Conservation (phyloP, 2,113 vertebrate species). For the Poeciliopsis prolifica region DNA sequence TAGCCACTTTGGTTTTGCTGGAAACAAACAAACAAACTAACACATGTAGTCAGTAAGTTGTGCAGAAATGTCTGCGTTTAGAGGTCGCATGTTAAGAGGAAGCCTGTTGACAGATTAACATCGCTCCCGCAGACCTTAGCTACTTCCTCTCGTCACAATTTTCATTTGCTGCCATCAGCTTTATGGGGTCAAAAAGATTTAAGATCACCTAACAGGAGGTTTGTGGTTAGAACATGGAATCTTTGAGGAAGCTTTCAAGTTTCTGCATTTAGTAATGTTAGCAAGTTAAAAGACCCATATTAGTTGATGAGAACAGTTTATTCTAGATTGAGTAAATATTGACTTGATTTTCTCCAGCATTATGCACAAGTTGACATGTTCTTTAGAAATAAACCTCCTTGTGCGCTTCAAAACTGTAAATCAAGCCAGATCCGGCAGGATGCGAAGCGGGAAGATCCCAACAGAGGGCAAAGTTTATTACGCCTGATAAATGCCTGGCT, state of each 20-base stretch:
- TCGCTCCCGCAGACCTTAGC: slow-evolving; percentile 56
- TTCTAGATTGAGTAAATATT: not conserved
- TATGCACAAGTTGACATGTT: slow-evolving; percentile 1
- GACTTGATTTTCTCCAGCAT: slow-evolving; percentile 2
- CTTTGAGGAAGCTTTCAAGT: not conserved
- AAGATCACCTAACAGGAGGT: slow-evolving; percentile 43
- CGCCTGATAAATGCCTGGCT: slow-evolving; percentile 55
- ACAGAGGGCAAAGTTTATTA: slow-evolving; percentile 51
- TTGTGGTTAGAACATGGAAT: slow-evolving; percentile 39
- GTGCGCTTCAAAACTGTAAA: slow-evolving; percentile 32
- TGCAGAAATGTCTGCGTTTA: slow-evolving; percentile 12
- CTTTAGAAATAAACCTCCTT: slow-evolving; percentile 19
- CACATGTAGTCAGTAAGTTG: not conserved
- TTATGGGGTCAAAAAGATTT: slow-evolving; percentile 46
- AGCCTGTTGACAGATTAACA: slow-evolving; percentile 59
- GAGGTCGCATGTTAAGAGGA: slow-evolving; percentile 54
- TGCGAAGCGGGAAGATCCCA: slow-evolving; percentile 23
- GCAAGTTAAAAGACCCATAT: not conserved
- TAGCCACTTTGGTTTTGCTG: not conserved
- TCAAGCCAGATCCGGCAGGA: slow-evolving; percentile 66
- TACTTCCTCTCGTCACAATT: slow-evolving; percentile 74
- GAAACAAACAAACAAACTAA: not conserved
- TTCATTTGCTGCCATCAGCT: slow-evolving; percentile 71
- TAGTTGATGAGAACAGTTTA: not conserved
- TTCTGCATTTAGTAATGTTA: not conserved